Base-by-base conservation (phyloP, 1,140 invertebrate species). In the Orchesella cincta region DNA sequence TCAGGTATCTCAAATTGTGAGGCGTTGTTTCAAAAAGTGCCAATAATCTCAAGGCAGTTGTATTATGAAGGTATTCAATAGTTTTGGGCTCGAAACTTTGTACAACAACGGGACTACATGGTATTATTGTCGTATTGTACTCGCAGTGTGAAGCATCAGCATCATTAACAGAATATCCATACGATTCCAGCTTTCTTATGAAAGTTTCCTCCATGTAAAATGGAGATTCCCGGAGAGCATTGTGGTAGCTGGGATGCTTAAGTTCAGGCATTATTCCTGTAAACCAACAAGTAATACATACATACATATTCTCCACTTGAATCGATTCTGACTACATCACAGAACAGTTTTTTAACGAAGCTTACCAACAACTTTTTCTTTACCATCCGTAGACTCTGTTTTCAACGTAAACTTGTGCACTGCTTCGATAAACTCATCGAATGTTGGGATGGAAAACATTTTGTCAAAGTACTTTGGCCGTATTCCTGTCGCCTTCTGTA, bases 371-470 rank as follows among this genome's bases (percentile, higher is more conserved):
- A 1, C 1, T 51, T 51, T 72, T 76, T 36, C 12, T 26, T 75
- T 57, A 76, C 80, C 76, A 12, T 79, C 78, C 16, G 77, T 72
- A 23, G 29, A 73, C 16, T 78, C 76, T 3, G 77, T 26, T 76
- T 51, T 79, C 28, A 36, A 71, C 23, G 73, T 70, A 74, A 79
- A 79, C 36, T 79, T 74, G 36, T 78, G 76, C 16, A 82, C 76
- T 1, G 77, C 57, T n/a, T 81, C 36, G 2, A 82, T n/a, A 73
- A 54, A 82, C 39, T 82, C 80, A n/a, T 79, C 28, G 64, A 82
- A 81, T n/a, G 78, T 81, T 18, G 80, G 80, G 36, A 82, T 81
- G 18, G 12, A 20, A 52, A 78, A 82, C 0, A 70, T 16, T 0
- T 33, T 62, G 51, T 78, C 46, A 26, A 64, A 64, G 1, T 74